phyloP scores from a whole-genome alignment of 1,140 invertebrate genomes.

The Venturia canescens region DNA sequence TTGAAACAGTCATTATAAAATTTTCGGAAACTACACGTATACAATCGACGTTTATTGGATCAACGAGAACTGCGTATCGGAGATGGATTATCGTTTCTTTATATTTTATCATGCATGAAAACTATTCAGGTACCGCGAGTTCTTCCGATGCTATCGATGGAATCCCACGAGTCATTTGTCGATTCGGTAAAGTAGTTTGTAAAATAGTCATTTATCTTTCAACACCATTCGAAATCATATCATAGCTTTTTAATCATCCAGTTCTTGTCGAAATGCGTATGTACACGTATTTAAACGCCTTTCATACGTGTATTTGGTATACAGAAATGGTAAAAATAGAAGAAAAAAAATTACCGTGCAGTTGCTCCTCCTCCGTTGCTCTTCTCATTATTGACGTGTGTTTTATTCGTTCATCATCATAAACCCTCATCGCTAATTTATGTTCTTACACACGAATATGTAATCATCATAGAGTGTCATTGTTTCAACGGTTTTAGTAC shows the following conservation, averaged over 20 bases:
- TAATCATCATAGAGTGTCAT: no score
- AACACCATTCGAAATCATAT: conserved; percentile 56
- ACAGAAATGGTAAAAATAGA: no score
- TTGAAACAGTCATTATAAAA: background rate
- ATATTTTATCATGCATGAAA: conserved; percentile 50
- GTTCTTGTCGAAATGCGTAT: conserved; percentile 48
- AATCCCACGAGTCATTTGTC: conserved; percentile 70
- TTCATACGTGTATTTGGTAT: conserved; percentile 6
- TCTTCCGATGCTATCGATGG: conserved; percentile 63
- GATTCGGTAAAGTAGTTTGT: conserved; percentile 74
- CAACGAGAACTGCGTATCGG: background rate
- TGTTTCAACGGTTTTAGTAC: conserved; percentile 2
- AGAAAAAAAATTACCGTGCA: conserved; percentile 26
- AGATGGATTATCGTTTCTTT: background rate
- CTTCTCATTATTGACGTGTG: no score
- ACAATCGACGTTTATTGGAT: background rate
- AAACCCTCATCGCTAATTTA: no score
- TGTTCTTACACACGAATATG: no score
- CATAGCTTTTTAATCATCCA: conserved; percentile 66
- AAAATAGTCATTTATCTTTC: conserved; percentile 58
- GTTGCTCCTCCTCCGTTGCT: background rate
- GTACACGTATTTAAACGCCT: background rate
- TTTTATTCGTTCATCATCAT: background rate
- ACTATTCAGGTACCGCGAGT: conserved; percentile 68
- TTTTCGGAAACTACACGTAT: background rate